A percentile compares a stretch with the other conserved stretches of the same genome.
phyloP scores from a whole-genome alignment of 1,140 invertebrate genomes.

The Drosophila quadrilineata region DNA sequence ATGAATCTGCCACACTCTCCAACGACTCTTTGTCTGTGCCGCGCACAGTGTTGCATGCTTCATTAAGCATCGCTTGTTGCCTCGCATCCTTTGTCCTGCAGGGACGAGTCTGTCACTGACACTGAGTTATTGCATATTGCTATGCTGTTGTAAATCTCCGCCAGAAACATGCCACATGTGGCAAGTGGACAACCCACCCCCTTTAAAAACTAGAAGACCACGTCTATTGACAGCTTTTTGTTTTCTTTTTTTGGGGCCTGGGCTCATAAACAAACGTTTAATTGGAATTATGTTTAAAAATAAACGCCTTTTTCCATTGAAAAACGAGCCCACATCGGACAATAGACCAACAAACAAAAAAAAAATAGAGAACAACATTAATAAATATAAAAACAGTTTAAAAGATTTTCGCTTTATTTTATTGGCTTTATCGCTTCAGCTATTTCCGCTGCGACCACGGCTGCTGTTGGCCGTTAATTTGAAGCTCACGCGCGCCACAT shows the following conservation, averaged over 20 bases:
- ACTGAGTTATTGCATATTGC: slow-evolving; percentile 70
- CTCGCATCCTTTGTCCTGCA: slow-evolving; percentile 39
- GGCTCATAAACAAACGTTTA: slow-evolving; percentile 63
- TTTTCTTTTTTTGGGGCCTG: slow-evolving; percentile 30
- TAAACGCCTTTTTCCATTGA: slow-evolving; percentile 58
- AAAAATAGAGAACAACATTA: too few relatives aligned
- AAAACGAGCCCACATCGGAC: slow-evolving; percentile 36
- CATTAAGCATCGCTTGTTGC: slow-evolving; percentile 43
- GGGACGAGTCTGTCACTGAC: slow-evolving; percentile 33
- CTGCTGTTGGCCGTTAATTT: slow-evolving; percentile 64
- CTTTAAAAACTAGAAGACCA: too few relatives aligned
- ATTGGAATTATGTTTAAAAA: slow-evolving; percentile 71
- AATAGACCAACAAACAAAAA: too few relatives aligned
- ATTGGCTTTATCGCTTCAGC: slow-evolving; percentile 73
- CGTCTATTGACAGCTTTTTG: too few relatives aligned
- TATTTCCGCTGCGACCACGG: too few relatives aligned
- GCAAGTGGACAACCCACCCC: slow-evolving; percentile 35
- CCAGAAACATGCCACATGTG: slow-evolving; percentile 6
- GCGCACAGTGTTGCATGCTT: slow-evolving; percentile 43
- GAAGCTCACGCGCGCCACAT: slow-evolving; percentile 60
- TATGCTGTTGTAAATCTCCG: slow-evolving; percentile 8
- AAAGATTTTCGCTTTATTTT: slow-evolving; percentile 47
- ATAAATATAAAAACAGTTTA: slow-evolving; percentile 4
- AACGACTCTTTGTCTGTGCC: slow-evolving; percentile 57
- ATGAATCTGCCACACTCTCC: slow-evolving; percentile 27